Conservation (phyloP, 2,797 vertebrate genomes). For the Tokudaia tokunoshimensis region DNA sequence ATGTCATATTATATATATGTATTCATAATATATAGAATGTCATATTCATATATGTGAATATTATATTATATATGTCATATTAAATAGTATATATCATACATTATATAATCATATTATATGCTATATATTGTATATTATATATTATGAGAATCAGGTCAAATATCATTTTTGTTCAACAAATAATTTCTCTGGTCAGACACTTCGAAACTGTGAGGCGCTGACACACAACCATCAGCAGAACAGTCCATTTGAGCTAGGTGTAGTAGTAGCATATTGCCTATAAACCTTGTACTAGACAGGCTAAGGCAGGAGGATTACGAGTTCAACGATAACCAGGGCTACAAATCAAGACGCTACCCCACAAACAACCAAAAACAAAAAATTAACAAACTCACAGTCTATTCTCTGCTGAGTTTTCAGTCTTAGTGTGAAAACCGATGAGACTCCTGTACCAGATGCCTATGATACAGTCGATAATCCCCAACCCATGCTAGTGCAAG, state of each 20-base stretch:
- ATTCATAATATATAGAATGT: too few species aligned
- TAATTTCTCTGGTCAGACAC: constrained; percentile 11
- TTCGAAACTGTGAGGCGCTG: background rate
- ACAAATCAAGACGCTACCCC: too few species aligned
- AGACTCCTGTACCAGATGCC: too few species aligned
- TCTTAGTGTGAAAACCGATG: background rate
- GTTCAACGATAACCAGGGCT: background rate
- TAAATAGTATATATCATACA: background rate
- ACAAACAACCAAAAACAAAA: background rate
- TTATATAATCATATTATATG: too few species aligned
- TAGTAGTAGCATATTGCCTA: background rate
- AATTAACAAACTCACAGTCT: background rate
- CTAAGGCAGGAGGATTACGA: background rate
- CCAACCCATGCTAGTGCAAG: background rate
- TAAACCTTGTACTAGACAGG: background rate
- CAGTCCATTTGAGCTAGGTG: background rate
- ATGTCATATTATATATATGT: too few species aligned
- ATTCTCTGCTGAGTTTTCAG: constrained; percentile 16
- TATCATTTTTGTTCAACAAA: background rate
- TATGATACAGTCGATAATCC: background rate
- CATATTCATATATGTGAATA: too few species aligned
- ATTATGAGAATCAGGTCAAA: constrained; percentile 1
- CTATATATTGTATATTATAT: background rate
- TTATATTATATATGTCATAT: too few species aligned
- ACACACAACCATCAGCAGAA: background rate